phyloP scores from a whole-genome alignment of 2,113 vertebrate genomes.

The Azemiops feae region DNA sequence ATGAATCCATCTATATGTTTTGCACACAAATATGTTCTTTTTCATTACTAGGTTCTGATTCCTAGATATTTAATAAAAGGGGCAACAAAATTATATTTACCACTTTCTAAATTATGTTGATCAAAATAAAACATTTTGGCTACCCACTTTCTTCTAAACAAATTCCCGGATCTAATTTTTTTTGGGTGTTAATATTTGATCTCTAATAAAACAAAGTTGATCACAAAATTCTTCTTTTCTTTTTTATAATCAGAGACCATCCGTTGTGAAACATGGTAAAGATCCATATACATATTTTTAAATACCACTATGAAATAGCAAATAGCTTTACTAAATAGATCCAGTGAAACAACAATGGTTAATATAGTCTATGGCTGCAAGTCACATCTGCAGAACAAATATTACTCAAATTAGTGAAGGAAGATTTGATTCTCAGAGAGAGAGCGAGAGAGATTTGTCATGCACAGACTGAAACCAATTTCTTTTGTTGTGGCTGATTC shows the following conservation, averaged over 20 bases:
- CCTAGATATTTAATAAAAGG: not conserved
- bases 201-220: not conserved
- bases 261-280: not conserved
- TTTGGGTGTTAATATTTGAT: not conserved
- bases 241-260: not conserved
- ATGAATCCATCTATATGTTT: not conserved
- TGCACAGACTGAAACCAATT: conserved; percentile 13
- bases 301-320: not conserved
- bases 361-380: not conserved
- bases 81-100: not conserved
- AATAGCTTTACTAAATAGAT: not conserved
- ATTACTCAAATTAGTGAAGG: not conserved
- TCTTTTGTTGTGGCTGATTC: not conserved
- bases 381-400: not conserved
- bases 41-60: not conserved
- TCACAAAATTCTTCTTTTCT: not conserved
- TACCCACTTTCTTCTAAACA: not conserved
- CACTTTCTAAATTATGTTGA: not conserved
- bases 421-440: not conserved
- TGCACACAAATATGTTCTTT: not conserved
- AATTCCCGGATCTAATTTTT: not conserved
- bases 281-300: not conserved
- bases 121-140: not conserved
- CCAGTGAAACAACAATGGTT: not conserved
- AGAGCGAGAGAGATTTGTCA: conserved; percentile 1